Base-by-base conservation (phyloP, 1,140 invertebrate genomes). In the Drosophila albomicans region DNA sequence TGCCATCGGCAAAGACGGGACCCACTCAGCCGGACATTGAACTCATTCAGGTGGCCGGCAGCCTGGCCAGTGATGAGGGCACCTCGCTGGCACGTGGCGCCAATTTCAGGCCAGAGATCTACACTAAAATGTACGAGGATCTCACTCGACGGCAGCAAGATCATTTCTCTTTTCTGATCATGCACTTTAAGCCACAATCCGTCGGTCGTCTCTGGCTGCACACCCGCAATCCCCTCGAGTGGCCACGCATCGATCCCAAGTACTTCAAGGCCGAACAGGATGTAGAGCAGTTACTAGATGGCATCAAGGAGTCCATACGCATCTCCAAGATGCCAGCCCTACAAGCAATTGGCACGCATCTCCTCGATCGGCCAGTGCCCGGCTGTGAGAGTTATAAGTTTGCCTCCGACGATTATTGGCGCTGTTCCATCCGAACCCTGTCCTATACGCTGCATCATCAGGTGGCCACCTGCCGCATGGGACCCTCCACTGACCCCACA, bases 401-500 rank as follows among this genome's bases (percentile, higher is more conserved):
- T 73, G 94, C 88, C 2, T 93, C 93, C 1, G 96, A 96, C 65
- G 93, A 94, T 2, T 97, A 97, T 78, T 97, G 96, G 95, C 93
- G 95, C 45, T 97, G 97, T 81, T 95, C 95, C 1, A 93, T 96
- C 1, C 93, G 94, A 49, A 94, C 95, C 1, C 46, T 96, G 2
- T 95, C 95, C 0, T 93, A 94, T 1, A 95, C 95, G 10, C 93
- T 96, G 71, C 96, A 97, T 82, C 96, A 97, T 88, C 96, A 96
- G 75, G 94, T 95, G 11, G 94, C 95, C 3, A 97, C 96, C 1
- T 95, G 94, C 48, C 96, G 96, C 91, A 98, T 98, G 97, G 97
- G 97, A 0, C 95, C 95, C 0, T 49, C 75, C 0, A 92, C 81
- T 1, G 96, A 97, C 92, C 91, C 94, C 3, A 93, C 93, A 38